Evolutionary conservation across 2,888 invertebrate genomes (phyloP), one percentile per base, ranked within the genome.

Genomic region (Malthinus flaveolus): DNA sequence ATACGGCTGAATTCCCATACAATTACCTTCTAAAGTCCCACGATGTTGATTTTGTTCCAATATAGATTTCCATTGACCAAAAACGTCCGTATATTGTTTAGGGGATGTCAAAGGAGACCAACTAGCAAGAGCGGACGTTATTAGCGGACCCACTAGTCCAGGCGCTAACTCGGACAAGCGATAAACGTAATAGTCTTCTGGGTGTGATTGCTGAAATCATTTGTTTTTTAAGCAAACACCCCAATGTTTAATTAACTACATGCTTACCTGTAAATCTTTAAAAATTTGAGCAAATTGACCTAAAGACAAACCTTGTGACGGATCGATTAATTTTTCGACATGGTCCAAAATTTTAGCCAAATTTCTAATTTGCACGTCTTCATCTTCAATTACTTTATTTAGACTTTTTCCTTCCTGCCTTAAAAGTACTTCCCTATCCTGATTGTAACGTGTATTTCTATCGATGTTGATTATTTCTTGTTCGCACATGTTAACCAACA

Each of bases 381-480:
- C 93, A 32, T 90, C 85, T 3, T 82, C 80, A 11, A 93, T 78
- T 32, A 88, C 81, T 49, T 85, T 83, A 49, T 85, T 82, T 49
- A 93, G 81, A 52, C 86, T 87, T 12, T 85, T 85, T 48, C 90
- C 83, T 73, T 98, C 97, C 57, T 92, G 85, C 67, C 90, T 87
- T 12, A 97, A 78, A 0, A 88, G 87, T 0, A 92, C 84, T 5
- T 91, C 85, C 66, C 89, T 85, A 72, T 97, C 95, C 68, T 88
- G 87, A 6, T 91, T 87, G 63, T 89, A 84, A 47, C 90, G 86
- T 1, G 90, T 84, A 62, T 88, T 85, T 52, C 90, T 85, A 58
- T 95, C 93, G 68, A 91, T 90, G 67, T 88, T 85, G 53, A 98
- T 90, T 51, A 99, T 97, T 65, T 96, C 92, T 81, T 97, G 95